These are phyloP conservation scores for Xenentodon cancila DNA, from an alignment of 2,797 vertebrate species.

Conservation along the genomic window DNA sequence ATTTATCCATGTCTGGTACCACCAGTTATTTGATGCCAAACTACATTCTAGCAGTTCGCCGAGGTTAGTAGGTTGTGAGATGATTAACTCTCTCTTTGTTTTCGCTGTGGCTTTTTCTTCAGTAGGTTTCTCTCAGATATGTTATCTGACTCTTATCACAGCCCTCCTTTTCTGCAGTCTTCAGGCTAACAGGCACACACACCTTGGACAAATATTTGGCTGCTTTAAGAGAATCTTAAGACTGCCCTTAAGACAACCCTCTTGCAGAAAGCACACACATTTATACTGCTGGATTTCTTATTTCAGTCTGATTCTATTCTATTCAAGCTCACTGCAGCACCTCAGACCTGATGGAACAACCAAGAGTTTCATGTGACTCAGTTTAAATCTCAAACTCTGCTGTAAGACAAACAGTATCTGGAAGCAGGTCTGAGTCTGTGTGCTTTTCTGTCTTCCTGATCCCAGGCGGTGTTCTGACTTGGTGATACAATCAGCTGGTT, in stretches of 20 bases:
- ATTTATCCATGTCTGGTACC: constrained; percentile 66
- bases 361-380: constrained; percentile 23
- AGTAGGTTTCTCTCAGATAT: constrained; percentile 73
- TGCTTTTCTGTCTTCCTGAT: constrained; percentile 72
- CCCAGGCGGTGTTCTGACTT: constrained; percentile 68
- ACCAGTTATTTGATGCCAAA: constrained; percentile 70
- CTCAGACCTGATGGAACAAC: background rate
- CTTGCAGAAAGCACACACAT: constrained; percentile 21
- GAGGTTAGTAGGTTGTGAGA: constrained; percentile 70
- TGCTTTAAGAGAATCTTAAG: constrained; percentile 58
- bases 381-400: constrained; percentile 47
- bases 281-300: constrained; percentile 18
- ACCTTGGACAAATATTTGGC: constrained; percentile 79
- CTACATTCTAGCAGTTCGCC: constrained; percentile 54
- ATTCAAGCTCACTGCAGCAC: constrained; percentile 8
- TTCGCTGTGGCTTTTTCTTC: constrained; percentile 70
- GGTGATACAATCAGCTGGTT: constrained; percentile 81
- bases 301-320: constrained; percentile 25
- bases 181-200: constrained; percentile 65
- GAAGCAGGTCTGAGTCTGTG: constrained; percentile 61
- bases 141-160: constrained; percentile 78
- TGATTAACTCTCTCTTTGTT: constrained; percentile 80
- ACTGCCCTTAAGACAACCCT: constrained; percentile 15
- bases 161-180: constrained; percentile 67
- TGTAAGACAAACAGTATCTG: constrained; percentile 58